Evolutionary conservation across 2,888 invertebrate species (phyloP).

Genomic region (Heliconius erato): DNA sequence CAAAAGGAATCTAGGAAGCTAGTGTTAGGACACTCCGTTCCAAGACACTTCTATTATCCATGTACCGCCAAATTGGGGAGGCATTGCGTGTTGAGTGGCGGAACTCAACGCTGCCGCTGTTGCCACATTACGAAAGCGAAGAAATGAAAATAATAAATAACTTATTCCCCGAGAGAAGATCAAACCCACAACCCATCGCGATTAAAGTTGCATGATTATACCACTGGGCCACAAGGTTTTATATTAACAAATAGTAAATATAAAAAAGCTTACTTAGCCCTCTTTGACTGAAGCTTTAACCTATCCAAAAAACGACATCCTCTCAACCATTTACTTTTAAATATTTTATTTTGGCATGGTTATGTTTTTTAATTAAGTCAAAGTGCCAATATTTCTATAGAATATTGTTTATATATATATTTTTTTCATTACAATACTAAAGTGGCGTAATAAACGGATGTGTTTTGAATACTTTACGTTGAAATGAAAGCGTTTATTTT

Average conservation of each 20-base stretch:
- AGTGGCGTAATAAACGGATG: neutral
- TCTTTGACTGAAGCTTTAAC: constrained; percentile 47
- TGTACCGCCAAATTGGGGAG: no score
- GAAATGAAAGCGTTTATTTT: constrained; percentile 2
- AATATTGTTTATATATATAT: constrained; percentile 32
- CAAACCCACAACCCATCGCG: neutral
- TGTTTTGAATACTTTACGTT: neutral
- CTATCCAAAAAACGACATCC: constrained; percentile 69
- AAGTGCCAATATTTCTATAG: constrained; percentile 31
- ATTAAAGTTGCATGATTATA: neutral
- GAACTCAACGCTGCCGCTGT: no score
- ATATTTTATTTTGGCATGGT: constrained; percentile 36
- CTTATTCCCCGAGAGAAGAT: neutral
- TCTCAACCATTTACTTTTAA: constrained; percentile 50
- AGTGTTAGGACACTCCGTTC: no score
- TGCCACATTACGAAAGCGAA: no score
- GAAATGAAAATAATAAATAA: no score
- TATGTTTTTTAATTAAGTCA: constrained; percentile 41
- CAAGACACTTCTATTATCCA: no score
- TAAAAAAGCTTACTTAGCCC: neutral
- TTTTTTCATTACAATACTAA: constrained; percentile 20
- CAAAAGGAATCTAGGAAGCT: no score
- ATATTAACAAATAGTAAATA: neutral
- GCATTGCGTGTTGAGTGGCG: no score
- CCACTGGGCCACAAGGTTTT: neutral